Conservation (phyloP, 53 echinoderm and acorn worm species). For the Glandiceps talaboti region DNA sequence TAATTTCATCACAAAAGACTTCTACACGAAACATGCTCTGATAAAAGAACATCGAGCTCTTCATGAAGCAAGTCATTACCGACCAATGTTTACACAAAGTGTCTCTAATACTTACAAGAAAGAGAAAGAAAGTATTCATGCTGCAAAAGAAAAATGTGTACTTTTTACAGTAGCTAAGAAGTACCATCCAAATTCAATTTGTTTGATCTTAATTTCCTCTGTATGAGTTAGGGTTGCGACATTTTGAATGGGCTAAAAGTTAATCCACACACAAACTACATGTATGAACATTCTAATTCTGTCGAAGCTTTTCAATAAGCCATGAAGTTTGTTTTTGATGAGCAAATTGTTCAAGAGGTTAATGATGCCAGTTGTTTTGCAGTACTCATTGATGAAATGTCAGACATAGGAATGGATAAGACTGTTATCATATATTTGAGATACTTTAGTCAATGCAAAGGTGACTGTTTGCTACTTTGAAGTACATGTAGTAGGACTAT, state of each 20-base stretch:
- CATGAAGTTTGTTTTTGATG: neutral
- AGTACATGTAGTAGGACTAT: neutral
- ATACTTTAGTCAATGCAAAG: neutral
- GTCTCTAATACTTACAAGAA: neutral
- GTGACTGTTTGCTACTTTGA: neutral
- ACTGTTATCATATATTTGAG: neutral
- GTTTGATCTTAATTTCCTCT: neutral
- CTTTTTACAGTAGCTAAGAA: neutral
- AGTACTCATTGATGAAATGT: neutral
- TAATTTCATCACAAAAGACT: neutral
- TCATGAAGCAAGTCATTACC: neutral
- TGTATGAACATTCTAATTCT: neutral
- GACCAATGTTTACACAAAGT: neutral
- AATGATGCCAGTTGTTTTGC: neutral
- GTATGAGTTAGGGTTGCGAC: neutral
- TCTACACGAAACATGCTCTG: neutral
- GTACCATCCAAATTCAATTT: neutral
- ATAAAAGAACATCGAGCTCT: neutral
- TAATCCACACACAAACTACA: neutral
- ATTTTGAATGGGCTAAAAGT: neutral
- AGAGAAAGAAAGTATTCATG: neutral
- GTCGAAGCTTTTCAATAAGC: neutral
- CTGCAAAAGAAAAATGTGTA: neutral
- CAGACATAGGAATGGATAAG: neutral
- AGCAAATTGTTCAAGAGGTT: neutral